Evolutionary conservation across 2,797 vertebrate genomes (phyloP), one percentile per base, ranked within the genome.

Genomic region (Emydoidea blandingii): DNA sequence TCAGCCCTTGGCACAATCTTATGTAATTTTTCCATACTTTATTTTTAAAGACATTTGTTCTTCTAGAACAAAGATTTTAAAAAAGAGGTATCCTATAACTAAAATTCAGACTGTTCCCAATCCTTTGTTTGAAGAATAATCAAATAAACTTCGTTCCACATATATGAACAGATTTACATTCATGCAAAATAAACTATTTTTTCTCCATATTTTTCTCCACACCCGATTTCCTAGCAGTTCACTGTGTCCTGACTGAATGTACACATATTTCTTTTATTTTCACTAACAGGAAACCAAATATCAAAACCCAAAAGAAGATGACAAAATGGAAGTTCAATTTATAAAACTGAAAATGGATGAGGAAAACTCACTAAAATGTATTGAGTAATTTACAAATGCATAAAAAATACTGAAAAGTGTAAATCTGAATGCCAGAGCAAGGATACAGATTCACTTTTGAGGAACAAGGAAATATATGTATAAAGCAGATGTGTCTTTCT

Each of bases 201-300:
- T 41, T 37, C 52, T 54, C 9, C 21, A 54, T 8, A 53, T 53
- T 53, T 53, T 53, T 21, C 53, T 85, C 79, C 83, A 87, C 47
- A 74, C 85, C 78, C 74, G 83, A 92, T 54, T 91, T 41, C 56
- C 65, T 79, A 25, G 12, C 29, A 87, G 37, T 68, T 95, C 79
- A 90, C 82, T 96, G 86, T 87, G 79, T 56, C 50, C 41, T 23
- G 49, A 90, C 52, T 86, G 65, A 79, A 68, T 3, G 21, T 72
- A 74, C 89, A 96, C 68, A 23, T 1, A 7, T 49, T 85, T 57
- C 88, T 87, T 91, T 85, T 89, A 85, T 90, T 95, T 95, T 90
- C 83, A 54, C 87, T 76, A 91, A 0, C 0, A 92, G 83, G 92
- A 93, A 93, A 93, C 23, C 4, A 0, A 72, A 23, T 79, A 93